phyloP scores from a whole-genome alignment of 2,113 vertebrate species.

The Andinoacara biseriatus region DNA sequence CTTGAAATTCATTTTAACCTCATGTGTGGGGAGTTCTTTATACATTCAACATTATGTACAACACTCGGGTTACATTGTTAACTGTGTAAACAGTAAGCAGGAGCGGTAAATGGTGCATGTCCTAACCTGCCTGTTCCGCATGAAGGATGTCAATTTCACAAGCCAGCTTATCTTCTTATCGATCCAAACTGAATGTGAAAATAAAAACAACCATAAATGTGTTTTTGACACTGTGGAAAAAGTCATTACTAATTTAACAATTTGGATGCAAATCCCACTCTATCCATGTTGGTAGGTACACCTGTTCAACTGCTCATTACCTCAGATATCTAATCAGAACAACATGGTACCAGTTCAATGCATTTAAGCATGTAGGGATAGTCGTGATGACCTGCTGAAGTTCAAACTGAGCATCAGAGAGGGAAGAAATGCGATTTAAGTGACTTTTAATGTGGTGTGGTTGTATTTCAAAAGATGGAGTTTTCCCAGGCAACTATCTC shows the following conservation, averaged over 20 bases:
- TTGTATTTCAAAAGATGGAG: not conserved
- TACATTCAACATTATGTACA: slow-evolving; percentile 29
- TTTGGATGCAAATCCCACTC: not conserved
- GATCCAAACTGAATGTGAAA: slow-evolving; percentile 26
- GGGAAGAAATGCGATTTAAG: rapidly evolving
- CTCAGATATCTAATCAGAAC: not conserved
- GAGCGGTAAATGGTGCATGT: slow-evolving; percentile 37
- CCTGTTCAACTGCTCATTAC: not conserved
- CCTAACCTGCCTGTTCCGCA: slow-evolving; percentile 50
- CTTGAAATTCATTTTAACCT: not conserved
- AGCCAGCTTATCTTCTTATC: slow-evolving; percentile 37
- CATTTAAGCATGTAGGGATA: not conserved
- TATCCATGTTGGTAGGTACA: not conserved
- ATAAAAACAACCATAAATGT: not conserved
- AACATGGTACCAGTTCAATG: not conserved
- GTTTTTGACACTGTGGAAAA: not conserved
- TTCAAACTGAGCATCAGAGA: not conserved
- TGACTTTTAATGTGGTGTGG: not conserved
- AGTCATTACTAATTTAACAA: not conserved
- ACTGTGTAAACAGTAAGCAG: slow-evolving; percentile 66
- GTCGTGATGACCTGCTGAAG: not conserved
- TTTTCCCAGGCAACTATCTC: not conserved
- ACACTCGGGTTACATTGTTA: slow-evolving; percentile 40
- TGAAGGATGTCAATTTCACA: slow-evolving; percentile 38
- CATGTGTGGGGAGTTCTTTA: slow-evolving; percentile 8